phyloP scores from a whole-genome alignment of 2,888 invertebrate genomes.

The Helicoverpa assulta region DNA sequence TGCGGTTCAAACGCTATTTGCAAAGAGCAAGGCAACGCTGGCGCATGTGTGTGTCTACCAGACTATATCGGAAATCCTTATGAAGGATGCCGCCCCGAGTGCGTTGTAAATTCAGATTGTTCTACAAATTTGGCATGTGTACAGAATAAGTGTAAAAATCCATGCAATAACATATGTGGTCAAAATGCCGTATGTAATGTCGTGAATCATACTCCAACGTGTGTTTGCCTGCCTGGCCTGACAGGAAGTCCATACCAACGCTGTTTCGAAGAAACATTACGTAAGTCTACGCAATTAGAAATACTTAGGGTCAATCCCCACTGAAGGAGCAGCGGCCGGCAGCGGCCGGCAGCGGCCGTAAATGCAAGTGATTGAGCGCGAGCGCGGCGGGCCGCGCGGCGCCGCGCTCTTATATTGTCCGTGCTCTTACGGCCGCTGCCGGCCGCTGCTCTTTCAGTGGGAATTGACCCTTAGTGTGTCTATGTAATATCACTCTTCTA shows the following conservation, averaged over 20 bases:
- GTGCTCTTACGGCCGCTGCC: no score
- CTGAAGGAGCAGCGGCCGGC: no score
- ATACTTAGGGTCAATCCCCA: background rate
- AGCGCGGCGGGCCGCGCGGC: no score
- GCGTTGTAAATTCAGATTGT: conserved; percentile 93
- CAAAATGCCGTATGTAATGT: conserved; percentile 93
- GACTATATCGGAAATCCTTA: conserved; percentile 94
- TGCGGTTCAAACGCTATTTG: conserved; percentile 94
- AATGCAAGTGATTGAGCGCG: no score
- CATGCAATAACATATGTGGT: conserved; percentile 94
- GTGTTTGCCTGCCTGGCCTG: conserved; percentile 91
- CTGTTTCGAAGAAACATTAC: conserved; percentile 83
- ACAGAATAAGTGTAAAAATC: conserved; percentile 93
- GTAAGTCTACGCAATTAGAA: conserved; percentile 62
- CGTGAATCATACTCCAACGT: conserved; percentile 92
- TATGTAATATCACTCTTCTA: background rate
- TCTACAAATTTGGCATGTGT: conserved; percentile 93
- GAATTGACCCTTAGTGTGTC: no score
- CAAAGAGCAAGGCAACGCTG: conserved; percentile 92
- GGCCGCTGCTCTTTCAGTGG: no score
- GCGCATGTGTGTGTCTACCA: conserved; percentile 92
- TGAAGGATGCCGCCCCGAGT: conserved; percentile 94
- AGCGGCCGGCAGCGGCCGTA: no score
- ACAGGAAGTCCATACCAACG: conserved; percentile 91
- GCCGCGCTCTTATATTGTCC: no score